Base-by-base conservation (phyloP, 2,113 vertebrate species). In the Strigops habroptila region DNA sequence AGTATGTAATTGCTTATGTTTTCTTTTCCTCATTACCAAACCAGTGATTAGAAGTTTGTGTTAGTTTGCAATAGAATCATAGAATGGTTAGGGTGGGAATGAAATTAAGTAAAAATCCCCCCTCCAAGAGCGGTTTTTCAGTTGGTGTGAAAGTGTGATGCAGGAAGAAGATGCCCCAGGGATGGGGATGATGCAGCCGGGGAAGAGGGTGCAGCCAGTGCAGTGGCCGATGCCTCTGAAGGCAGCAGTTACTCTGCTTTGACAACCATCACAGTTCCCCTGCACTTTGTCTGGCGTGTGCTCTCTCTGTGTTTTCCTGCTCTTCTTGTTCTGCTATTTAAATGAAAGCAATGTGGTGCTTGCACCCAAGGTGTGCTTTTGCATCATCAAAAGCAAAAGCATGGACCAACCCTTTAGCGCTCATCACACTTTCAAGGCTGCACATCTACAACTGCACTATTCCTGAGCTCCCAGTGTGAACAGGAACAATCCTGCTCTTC, bases 211-310 rank as follows among this genome's bases (percentile, higher is more conserved):
- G 5, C 59, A 39, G 67, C 12, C 10, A 1, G 59, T n/a, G 59
- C 23, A 0, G 1, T 14, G 24, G 46, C 21, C 1, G 1, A 43
- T 30, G 81, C 18, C 28, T 43, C 65, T 27, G 71, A 27, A 1
- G 6, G 37, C 59, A 79, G 74, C 33, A 59, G 59, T n/a, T 3
- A 0, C 41, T 31, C 28, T 31, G 41, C 64, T 82, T 76, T 0
- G 1, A 35, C 27, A n/a, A 7, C 37, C 33, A 4, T 6, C 13
- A 8, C 6, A 3, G 49, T 57, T 78, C 27, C 43, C 37, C 57
- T 28, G 18, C 57, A 4, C 33, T 64, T 37, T 16, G 30, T 48
- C 24, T 57, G 59, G 16, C 1, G 0, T 43, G 68, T 7, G 15
- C 22, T 44, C 33, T 33, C 35, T 17, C 4, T 3, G 8, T 9